Base-by-base conservation (phyloP, 2,888 invertebrate genomes). In the Tribolium freemani region DNA sequence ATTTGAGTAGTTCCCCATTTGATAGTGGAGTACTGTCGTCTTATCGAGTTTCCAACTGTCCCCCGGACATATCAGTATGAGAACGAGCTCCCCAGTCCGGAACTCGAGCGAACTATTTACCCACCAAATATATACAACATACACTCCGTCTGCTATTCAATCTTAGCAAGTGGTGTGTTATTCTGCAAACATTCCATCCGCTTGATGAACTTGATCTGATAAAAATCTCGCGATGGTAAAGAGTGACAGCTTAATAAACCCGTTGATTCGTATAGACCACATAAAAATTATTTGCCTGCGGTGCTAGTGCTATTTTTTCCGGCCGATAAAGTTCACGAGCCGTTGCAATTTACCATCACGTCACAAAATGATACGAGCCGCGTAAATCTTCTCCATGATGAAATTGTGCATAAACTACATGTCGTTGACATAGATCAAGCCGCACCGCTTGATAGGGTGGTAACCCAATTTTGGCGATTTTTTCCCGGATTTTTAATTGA, bases 401-500 rank as follows among this genome's bases (percentile, higher is more conserved):
- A 67, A 71, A 71, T 64, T 64, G 71, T 71, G 71, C 57, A 71
- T 71, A 71, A 71, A 71, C 60, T 71, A 67, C 66, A 67, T 58
- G 71, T 60, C 71, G 67, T 71, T 67, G 67, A 67, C 67, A 66
- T 71, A 71, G 71, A 71, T 71, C 71, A 71, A 67, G 71, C 66
- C 20, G 53, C 66, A 67, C 57, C 45, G 60, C 51, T 72, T 72
- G 68, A 72, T 72, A 57, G 72, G 69, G 58, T 72, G 72, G 57
- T 72, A 72, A 72, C 57, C 69, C 69, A 72, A 69, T 72, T 72
- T 69, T 72, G 69, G 50, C 57, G 16, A 26, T 26, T 26, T 26
- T 26, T 26, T 26, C 26, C 26, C 5, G 26, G 26, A 26, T 48
- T 16, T 48, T 48, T 48, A 48, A 48, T 48, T 48, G 48, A 16